These are phyloP conservation scores for Neostethus bicornis DNA, from an alignment of 2,797 vertebrate genomes.

Conservation along the genomic window DNA sequence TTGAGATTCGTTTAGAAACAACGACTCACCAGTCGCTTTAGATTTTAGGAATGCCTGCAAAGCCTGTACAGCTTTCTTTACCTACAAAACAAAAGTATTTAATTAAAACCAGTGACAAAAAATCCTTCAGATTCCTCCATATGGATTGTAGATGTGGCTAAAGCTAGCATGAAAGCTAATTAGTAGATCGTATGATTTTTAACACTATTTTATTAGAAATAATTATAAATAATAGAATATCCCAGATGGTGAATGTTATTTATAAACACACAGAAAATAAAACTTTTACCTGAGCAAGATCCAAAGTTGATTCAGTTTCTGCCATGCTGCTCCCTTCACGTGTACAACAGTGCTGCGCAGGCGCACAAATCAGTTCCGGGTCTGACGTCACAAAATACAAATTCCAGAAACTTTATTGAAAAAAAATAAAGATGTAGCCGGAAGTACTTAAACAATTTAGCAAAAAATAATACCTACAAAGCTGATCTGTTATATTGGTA, in stretches of 20 bases:
- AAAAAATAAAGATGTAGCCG: too few species aligned
- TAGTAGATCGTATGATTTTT: background rate
- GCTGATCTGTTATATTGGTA: too few species aligned
- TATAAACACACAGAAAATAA: fast-evolving
- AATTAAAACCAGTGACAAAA: background rate
- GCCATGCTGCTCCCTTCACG: slow-evolving; percentile 75
- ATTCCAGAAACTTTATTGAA: slow-evolving; percentile 56
- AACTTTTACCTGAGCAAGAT: slow-evolving; percentile 66
- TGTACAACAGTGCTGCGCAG: slow-evolving; percentile 35
- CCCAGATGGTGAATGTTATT: too few species aligned
- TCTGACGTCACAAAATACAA: slow-evolving; percentile 14
- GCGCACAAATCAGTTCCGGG: slow-evolving; percentile 17
- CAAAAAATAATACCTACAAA: too few species aligned
- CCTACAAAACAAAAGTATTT: slow-evolving; percentile 61
- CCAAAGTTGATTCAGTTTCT: slow-evolving; percentile 32
- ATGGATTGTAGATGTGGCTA: background rate
- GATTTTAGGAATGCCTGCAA: slow-evolving; percentile 80
- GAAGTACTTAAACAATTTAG: too few species aligned
- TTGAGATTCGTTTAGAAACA: slow-evolving; percentile 78
- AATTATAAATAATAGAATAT: too few species aligned
- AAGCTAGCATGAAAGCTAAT: slow-evolving; percentile 2
- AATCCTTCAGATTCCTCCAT: background rate
- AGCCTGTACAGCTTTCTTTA: slow-evolving; percentile 84
- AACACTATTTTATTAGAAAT: too few species aligned
- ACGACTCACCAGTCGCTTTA: slow-evolving; percentile 54